Evolutionary conservation across 2,888 invertebrate genomes (phyloP).

Genomic region (Tethea ocularis): DNA sequence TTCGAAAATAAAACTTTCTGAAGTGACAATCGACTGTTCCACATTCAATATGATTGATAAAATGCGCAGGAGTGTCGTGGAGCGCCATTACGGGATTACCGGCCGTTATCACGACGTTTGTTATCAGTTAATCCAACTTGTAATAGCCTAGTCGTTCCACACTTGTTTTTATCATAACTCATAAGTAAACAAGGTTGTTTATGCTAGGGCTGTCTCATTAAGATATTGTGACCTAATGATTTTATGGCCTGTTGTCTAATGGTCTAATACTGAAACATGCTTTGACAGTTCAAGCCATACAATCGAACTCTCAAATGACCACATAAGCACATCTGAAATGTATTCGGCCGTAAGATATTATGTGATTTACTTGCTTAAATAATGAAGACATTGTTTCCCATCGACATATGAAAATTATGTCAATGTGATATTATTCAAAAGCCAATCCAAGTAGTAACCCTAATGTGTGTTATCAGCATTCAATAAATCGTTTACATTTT

Average conservation of each 20-base stretch:
- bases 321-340: too few relatives aligned
- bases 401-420: too few relatives aligned
- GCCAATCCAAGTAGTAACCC: too few relatives aligned
- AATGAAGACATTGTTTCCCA: too few relatives aligned
- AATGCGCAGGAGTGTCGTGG: slow-evolving; percentile 28
- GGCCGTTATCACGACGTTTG: slow-evolving; percentile 28
- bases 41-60: slow-evolving; percentile 24
- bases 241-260: neutral
- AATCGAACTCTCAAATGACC: too few relatives aligned
- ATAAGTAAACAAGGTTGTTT: neutral
- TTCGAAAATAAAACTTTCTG: neutral
- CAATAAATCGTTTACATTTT: too few relatives aligned
- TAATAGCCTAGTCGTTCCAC: slow-evolving; percentile 1
- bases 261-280: too few relatives aligned
- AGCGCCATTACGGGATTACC: slow-evolving; percentile 29
- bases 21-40: neutral
- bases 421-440: too few relatives aligned
- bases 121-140: slow-evolving; percentile 54
- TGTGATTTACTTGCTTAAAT: too few relatives aligned
- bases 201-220: neutral
- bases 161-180: neutral
- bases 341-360: too few relatives aligned
- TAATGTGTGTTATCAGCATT: too few relatives aligned
- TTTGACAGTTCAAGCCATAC: too few relatives aligned
- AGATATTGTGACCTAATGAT: neutral